Conservation (phyloP, 2,113 vertebrate species). For the Anthoscopus minutus region DNA sequence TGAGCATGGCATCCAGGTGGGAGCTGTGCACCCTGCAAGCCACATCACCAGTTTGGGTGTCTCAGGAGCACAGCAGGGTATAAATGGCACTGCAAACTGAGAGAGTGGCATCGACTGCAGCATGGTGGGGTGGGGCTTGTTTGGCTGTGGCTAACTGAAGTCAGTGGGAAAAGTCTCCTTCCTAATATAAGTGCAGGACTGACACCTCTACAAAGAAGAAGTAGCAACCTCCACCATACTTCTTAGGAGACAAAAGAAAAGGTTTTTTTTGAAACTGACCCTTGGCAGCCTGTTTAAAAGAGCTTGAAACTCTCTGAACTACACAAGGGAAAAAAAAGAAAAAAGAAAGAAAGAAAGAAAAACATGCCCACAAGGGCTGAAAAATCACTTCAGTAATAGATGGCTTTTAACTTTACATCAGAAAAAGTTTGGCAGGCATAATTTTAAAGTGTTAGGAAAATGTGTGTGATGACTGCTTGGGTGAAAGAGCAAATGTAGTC, state of each 20-base stretch:
- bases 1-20: fast-evolving
- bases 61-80: neutral
- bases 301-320: slow-evolving; percentile 53
- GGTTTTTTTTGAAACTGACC: neutral
- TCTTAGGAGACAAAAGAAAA: neutral
- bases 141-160: neutral
- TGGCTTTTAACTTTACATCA: slow-evolving; percentile 60
- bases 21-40: neutral
- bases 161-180: neutral
- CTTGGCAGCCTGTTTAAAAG: slow-evolving; percentile 35
- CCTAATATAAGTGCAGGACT: neutral
- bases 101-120: fast-evolving
- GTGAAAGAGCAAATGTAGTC: slow-evolving; percentile 58
- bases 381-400: slow-evolving; percentile 57
- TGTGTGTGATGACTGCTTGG: slow-evolving; percentile 37
- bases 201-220: neutral
- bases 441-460: slow-evolving; percentile 60
- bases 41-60: fast-evolving
- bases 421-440: slow-evolving; percentile 61
- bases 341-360: neutral
- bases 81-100: too few species aligned
- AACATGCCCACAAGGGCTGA: slow-evolving; percentile 35
- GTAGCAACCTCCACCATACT: neutral
- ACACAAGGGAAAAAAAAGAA: neutral
- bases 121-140: fast-evolving